phyloP scores from a whole-genome alignment of 1,140 invertebrate species.

The Drosophila busckii region DNA sequence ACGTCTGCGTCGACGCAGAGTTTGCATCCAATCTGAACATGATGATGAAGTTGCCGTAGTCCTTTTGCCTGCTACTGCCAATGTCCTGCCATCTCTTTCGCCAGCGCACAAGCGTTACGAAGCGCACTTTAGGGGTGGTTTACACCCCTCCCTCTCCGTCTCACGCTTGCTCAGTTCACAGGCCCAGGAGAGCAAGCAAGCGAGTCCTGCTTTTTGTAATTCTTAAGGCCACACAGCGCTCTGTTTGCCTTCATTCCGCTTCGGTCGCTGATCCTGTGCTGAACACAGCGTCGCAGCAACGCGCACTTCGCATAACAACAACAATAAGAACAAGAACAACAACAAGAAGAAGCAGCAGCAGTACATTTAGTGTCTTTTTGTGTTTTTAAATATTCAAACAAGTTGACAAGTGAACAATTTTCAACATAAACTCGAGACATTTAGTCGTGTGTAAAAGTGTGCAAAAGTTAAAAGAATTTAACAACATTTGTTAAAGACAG shows the following conservation, averaged over 20 bases:
- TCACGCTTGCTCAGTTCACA: constrained; percentile 41
- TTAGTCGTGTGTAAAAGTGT: too few species aligned
- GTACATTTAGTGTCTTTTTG: too few species aligned
- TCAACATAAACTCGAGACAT: too few species aligned
- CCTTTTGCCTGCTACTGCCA: constrained; percentile 45
- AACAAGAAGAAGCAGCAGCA: too few species aligned
- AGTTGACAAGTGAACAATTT: constrained; percentile 32
- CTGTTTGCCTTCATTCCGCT: constrained; percentile 71
- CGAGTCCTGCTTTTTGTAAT: constrained; percentile 57
- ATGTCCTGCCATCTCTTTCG: constrained; percentile 24
- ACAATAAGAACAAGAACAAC: neutral
- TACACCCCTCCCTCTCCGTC: constrained; percentile 37
- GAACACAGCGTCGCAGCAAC: constrained; percentile 48
- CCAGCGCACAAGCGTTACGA: constrained; percentile 14
- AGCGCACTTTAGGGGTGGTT: constrained; percentile 44
- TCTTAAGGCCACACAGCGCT: constrained; percentile 55
- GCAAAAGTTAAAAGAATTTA: too few species aligned
- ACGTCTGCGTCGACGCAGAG: constrained; percentile 7
- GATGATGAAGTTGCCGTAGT: constrained; percentile 56
- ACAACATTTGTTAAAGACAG: too few species aligned
- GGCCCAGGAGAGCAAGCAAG: constrained; percentile 20
- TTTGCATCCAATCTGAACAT: constrained; percentile 58
- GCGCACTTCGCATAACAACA: constrained; percentile 27
- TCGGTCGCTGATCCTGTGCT: constrained; percentile 68
- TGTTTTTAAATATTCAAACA: constrained; percentile 15